Percentiles rank a stretch among this genome's conserved stretches.
Evolutionary conservation across 2,113 vertebrate species (phyloP).

Genomic region (Pomatorhinus ruficollis): DNA sequence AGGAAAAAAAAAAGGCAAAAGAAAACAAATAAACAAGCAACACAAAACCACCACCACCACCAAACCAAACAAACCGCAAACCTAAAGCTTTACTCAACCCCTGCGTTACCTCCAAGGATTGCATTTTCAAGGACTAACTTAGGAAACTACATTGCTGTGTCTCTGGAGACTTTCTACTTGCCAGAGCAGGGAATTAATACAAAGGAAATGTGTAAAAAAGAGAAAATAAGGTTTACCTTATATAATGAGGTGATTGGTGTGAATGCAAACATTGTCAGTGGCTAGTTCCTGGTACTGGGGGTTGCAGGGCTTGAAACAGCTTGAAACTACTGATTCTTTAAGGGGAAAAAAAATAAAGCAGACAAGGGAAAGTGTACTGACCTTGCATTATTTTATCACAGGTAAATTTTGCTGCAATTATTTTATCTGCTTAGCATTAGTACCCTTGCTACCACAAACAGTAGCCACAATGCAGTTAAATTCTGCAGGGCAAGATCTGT

Average conservation of each 20-base stretch:
- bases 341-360: fast-evolving
- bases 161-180: neutral
- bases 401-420: neutral
- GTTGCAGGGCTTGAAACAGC: neutral
- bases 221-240: neutral
- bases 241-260: neutral
- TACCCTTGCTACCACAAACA: neutral
- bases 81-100: neutral
- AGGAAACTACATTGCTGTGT: neutral
- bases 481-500: neutral
- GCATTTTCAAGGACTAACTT: neutral
- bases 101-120: neutral
- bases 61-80: neutral
- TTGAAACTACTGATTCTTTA: neutral
- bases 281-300: neutral
- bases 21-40: neutral
- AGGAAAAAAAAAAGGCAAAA: neutral
- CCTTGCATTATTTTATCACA: neutral
- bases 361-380: fast-evolving
- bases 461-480: neutral
- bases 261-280: neutral
- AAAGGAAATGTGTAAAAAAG: neutral
- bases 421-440: neutral
- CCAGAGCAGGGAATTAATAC: neutral
- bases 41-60: neutral